Base-by-base conservation (phyloP, 2,797 vertebrate genomes). In the Brachymystax lenok region DNA sequence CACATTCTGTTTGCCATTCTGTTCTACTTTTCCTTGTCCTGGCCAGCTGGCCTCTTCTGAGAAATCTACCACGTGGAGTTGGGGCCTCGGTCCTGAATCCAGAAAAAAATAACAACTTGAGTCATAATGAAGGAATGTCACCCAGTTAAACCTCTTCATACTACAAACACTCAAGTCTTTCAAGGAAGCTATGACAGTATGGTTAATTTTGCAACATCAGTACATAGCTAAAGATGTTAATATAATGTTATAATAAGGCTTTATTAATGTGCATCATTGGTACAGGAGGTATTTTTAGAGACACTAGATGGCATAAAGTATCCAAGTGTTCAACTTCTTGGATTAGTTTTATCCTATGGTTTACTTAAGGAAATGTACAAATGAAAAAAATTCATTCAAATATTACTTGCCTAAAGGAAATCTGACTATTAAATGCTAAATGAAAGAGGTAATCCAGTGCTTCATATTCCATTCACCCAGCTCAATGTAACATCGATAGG, bases 41-140 rank as follows among this genome's bases (percentile, higher is more conserved):
- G 73, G 5, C 6, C n/a, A 1, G 17, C 74, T 81, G 10, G 74
- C 69, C 28, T 73, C 59, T 27, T 80, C 76, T 81, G 86, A 10
- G 72, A 90, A 0, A 96, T 88, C 81, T 97, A 96, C 97, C 97
- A 99, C 0, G 96, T 98, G 1, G 97, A 97, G 6, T 78, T 79
- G 0, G 88, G 84, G 81, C 95, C 95, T 94, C 96, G 87, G 71
- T 99, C 97, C 97, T 99, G 77, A 13, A 92, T 91, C 19, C 40
- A 87, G 16, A 63, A 64, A 74, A 28, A 16, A 56, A 73, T 24
- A 63, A 71, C 61, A 76, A 63, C 24, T 51, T n/a, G 46, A 52
- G 28, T 74, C 63, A 74, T 19, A 16, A 61, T 50, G 28, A 1
- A 27, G n/a, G 33, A 46, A 30, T 33, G 19, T 74, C 30, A 77